Percentiles rank a stretch among this genome's conserved stretches.
Conservation (phyloP, 2,113 vertebrate genomes). For the Electrona antarctica region DNA sequence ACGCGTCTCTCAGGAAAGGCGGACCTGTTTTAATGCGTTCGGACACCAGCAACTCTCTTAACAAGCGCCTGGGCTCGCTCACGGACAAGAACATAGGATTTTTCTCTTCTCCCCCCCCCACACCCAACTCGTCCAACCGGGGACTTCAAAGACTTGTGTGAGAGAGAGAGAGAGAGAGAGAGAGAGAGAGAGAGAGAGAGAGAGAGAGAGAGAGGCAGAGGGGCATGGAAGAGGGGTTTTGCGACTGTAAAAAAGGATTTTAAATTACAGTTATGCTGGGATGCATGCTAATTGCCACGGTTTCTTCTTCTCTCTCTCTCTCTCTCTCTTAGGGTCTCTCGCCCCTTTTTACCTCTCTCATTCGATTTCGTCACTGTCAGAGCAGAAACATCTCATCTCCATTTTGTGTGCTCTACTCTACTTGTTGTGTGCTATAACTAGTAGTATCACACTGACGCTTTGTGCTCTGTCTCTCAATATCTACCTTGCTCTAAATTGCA, state of each 20-base stretch:
- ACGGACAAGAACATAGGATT: constrained; percentile 42
- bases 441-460: no score
- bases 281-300: constrained; percentile 55
- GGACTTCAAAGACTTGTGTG: constrained; percentile 57
- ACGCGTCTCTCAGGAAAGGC: constrained; percentile 28
- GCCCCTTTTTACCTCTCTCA: not conserved
- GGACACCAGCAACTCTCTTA: constrained; percentile 60
- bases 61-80: constrained; percentile 40
- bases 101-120: constrained; percentile 36
- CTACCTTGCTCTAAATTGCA: no score
- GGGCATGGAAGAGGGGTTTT: constrained; percentile 1
- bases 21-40: constrained; percentile 61
- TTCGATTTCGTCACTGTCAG: not conserved
- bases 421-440: no score
- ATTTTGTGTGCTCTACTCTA: no score
- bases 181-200: constrained; percentile 16
- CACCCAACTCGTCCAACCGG: constrained; percentile 18
- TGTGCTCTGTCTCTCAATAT: no score
- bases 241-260: constrained; percentile 46
- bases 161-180: not conserved
- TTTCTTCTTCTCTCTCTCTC: constrained; percentile 23
- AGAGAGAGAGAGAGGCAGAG: not conserved
- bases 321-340: not conserved
- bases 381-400: no score
- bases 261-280: constrained; percentile 37